Percentiles rank a stretch among this genome's conserved stretches.
Evolutionary conservation across 2,797 vertebrate species (phyloP).

Genomic region (Spinus olivaceus): DNA sequence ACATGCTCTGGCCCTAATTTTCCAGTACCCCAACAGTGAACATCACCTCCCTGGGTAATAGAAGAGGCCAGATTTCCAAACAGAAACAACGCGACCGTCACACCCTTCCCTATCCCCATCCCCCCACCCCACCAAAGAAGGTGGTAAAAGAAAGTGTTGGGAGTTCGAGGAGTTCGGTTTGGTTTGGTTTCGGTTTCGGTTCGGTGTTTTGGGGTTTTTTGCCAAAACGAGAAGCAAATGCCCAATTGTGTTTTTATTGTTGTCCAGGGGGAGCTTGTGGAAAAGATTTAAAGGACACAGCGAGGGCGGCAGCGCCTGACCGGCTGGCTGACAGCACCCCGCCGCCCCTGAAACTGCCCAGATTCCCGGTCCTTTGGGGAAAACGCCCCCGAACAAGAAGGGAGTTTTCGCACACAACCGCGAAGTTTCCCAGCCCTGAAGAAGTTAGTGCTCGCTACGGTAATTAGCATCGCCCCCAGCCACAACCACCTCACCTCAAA

Average conservation of each 20-base stretch:
- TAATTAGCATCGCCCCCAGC: not conserved
- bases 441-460: not conserved
- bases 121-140: fast-evolving
- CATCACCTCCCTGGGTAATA: not conserved
- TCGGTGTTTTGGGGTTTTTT: not conserved
- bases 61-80: not conserved
- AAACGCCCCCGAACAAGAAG: not conserved
- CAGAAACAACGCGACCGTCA: not conserved
- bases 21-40: not conserved
- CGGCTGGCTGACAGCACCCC: not conserved
- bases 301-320: not conserved
- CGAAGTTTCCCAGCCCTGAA: not conserved
- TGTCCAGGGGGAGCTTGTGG: constrained; percentile 7
- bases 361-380: not conserved
- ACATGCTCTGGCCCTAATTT: not conserved
- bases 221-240: not conserved
- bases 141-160: not conserved
- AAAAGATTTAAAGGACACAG: constrained; percentile 29
- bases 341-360: not conserved
- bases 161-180: not conserved
- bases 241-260: not conserved
- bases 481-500: not conserved
- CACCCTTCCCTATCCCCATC: fast-evolving
- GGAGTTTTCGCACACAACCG: not conserved
- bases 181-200: not conserved